phyloP scores from a whole-genome alignment of 2,797 vertebrate species.

The Chrysocyon brachyurus region DNA sequence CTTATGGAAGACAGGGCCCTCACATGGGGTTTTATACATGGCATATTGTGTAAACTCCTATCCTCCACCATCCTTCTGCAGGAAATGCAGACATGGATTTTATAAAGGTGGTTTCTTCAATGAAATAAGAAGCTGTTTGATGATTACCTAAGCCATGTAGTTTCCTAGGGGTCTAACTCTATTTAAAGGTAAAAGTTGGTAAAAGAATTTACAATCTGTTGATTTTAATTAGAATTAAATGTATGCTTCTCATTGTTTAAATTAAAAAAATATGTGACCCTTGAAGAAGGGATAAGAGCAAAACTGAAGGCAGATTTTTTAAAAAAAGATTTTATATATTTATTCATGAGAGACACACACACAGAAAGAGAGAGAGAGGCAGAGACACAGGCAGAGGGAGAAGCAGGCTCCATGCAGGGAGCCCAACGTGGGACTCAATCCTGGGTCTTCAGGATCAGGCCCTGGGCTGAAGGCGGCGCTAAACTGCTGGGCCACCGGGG shows the following conservation, averaged over 20 bases:
- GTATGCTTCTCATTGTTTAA: slow-evolving; percentile 10
- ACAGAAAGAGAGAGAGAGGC: too few species aligned
- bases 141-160: not conserved
- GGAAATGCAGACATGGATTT: not conserved
- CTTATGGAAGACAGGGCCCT: not conserved
- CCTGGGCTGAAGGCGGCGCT: too few species aligned
- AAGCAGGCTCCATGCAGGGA: too few species aligned
- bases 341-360: too few species aligned
- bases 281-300: slow-evolving; percentile 58
- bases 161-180: not conserved
- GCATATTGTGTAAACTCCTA: not conserved
- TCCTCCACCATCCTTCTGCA: not conserved
- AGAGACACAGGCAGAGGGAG: too few species aligned
- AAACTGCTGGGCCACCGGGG: too few species aligned
- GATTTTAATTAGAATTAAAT: slow-evolving; percentile 60
- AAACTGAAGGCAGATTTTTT: slow-evolving; percentile 65
- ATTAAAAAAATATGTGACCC: slow-evolving; percentile 53
- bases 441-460: too few species aligned
- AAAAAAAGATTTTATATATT: not conserved
- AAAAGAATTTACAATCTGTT: not conserved
- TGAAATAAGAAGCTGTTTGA: not conserved
- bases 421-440: too few species aligned
- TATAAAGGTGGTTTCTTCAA: not conserved
- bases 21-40: not conserved
- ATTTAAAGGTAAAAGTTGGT: not conserved